Conservation (phyloP, 2,888 invertebrate species). For the Oligia strigilis region DNA sequence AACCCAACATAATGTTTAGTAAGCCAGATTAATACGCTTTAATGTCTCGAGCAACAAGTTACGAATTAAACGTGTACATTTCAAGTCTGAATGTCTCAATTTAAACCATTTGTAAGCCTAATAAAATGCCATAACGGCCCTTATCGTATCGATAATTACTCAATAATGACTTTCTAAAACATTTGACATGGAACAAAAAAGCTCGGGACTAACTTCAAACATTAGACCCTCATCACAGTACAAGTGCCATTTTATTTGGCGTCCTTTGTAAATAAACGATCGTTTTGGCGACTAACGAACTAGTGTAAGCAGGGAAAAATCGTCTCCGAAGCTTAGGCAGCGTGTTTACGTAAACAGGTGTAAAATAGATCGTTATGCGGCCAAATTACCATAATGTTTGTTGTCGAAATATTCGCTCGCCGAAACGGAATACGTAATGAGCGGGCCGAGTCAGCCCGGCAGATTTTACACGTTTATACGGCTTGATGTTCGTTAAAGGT, state of each 20-base stretch:
- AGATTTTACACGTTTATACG: slow-evolving; percentile 82
- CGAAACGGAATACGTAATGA: slow-evolving; percentile 87
- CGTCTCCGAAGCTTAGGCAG: slow-evolving; percentile 82
- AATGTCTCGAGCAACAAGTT: slow-evolving; percentile 60
- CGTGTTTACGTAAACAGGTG: slow-evolving; percentile 89
- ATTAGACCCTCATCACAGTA: slow-evolving; percentile 69
- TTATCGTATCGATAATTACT: slow-evolving; percentile 61
- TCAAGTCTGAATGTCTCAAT: slow-evolving; percentile 38
- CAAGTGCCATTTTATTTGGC: slow-evolving; percentile 63
- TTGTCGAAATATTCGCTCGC: slow-evolving; percentile 88
- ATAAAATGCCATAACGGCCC: slow-evolving; percentile 57
- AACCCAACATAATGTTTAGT: slow-evolving; percentile 50
- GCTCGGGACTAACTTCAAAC: slow-evolving; percentile 64
- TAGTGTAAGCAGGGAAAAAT: slow-evolving; percentile 77
- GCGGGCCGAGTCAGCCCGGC: slow-evolving; percentile 79
- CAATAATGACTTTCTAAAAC: slow-evolving; percentile 66
- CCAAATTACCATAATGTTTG: slow-evolving; percentile 89
- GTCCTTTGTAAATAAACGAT: slow-evolving; percentile 68
- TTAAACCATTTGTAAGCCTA: slow-evolving; percentile 43
- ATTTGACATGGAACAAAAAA: slow-evolving; percentile 65
- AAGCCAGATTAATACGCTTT: slow-evolving; percentile 46
- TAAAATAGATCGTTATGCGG: slow-evolving; percentile 87
- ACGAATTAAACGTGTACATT: slow-evolving; percentile 45
- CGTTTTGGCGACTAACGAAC: slow-evolving; percentile 69
- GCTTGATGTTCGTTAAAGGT: slow-evolving; percentile 82